Evolutionary conservation across 2,888 invertebrate species (phyloP), one percentile per base, ranked within the genome.

Genomic region (Syrista parreyssii): DNA sequence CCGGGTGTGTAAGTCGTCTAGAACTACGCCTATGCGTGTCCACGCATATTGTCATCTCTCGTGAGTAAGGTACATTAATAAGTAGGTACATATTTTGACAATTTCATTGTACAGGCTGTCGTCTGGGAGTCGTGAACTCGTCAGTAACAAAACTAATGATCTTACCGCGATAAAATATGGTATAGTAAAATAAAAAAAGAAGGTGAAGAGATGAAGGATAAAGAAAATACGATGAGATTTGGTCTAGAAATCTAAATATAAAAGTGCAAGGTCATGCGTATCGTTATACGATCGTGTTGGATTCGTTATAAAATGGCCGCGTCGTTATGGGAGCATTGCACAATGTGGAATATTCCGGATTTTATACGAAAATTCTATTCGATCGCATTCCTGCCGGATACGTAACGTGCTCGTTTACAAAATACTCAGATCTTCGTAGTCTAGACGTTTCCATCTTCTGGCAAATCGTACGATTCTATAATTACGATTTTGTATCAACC

Each of bases 141-240:
- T 55, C 23, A 2, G 23, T 55, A 30, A 74, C 23, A 33, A 74
- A 74, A 74, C 34, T 74, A 74, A 74, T 35, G 12, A 36, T 74
- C 12, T 34, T 36, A 74, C 36, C 73, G 68, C 9, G 15, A 55
- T 32, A 33, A 6, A 30, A 23, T 34, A 74, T 35, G 34, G 12
- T 74, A 77, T n/a, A 35, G 75, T 79, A 36, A 40, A 73, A 36
- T 75, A 74, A 55, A 68, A 9, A 40, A 73, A 73, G 73, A 76
- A 79, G 76, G 40, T 79, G 81, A 83, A 82, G 80, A 83, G 80
- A 81, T 83, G 68, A 40, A 71, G 72, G 78, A 72, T 79, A 75
- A 75, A 78, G 76, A 78, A 77, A 69, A 71, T 69, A 74, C 75
- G n/a, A 68, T 75, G 32, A 68, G 76, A 79, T 81, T 81, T 80